These are phyloP conservation scores for Tetranychus truncatus DNA, from an alignment of 2,888 invertebrate genomes.

Conservation along the genomic window DNA sequence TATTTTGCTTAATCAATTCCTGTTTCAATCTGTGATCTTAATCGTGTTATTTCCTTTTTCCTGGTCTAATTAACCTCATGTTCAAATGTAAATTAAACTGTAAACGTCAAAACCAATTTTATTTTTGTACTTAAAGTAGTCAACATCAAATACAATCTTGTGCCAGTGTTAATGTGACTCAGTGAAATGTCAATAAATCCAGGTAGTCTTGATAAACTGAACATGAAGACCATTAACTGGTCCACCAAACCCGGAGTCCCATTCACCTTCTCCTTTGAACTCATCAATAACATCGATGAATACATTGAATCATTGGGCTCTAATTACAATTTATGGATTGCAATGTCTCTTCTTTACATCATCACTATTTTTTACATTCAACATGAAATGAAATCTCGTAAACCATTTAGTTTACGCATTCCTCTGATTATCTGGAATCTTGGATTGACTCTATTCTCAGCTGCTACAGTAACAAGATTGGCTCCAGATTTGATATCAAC, in stretches of 20 bases:
- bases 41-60: no score
- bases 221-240: not conserved
- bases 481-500: not conserved
- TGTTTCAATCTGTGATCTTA: no score
- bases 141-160: no score
- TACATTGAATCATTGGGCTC: not conserved
- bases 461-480: not conserved
- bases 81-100: no score
- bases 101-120: no score
- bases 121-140: no score
- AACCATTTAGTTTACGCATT: not conserved
- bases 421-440: not conserved
- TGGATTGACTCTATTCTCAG: not conserved
- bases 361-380: not conserved
- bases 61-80: no score
- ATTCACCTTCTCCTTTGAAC: not conserved
- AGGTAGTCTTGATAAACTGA: not conserved
- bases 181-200: no score
- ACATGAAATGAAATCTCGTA: conserved; percentile 4
- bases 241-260: not conserved
- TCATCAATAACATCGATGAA: not conserved
- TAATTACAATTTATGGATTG: not conserved
- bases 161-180: not conserved
- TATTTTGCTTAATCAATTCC: no score
- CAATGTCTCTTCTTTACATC: not conserved